Evolutionary conservation across 2,888 invertebrate genomes (phyloP), one percentile per base, ranked within the genome.

Genomic region (Hydraecia micacea): DNA sequence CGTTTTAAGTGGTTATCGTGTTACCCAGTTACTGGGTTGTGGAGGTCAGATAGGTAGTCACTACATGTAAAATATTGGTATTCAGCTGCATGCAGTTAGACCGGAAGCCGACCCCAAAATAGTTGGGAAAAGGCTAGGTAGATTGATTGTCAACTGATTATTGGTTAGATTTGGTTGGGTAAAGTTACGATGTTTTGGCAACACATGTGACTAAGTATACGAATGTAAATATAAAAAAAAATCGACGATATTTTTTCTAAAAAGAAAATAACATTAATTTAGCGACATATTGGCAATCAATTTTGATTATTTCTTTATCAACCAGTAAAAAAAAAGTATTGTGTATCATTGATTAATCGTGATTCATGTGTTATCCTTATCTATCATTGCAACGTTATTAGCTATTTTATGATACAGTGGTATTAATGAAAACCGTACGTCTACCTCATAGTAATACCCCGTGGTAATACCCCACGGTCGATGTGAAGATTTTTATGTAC

Each of bases 241-340:
- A 9, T 72, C 6, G 1, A 15, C 8, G 32, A 39, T 28, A 9
- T 46, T 25, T 1, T 32, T 18, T 70, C 15, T 25, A 15, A 42
- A 46, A 46, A 25, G 11, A 74, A 46, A 55, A 36, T n/a, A 55
- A 63, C n/a, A 65, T 55, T 55, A 39, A 76, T 75, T 55, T n/a
- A 25, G 1, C 13, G 11, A 21, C 1, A 77, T 66, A 42, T 42
- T 42, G 66, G 9, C 11, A 77, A 66, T 67, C 77, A 77, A 66
- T 58, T 46, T 55, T 58, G 55, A 58, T 77, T 77, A 66, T 28
- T 65, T 18, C 8, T 49, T 49, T 18, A 49, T 49, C 49, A 49
- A 15, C 49, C 49, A 15, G 49, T 49, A 49, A 49, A 49, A 15
- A 49, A 49, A 49, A 6, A 39, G 13, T 5, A 46, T 15, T 49